Percentiles rank a stretch among this genome's conserved stretches.
These are phyloP conservation scores for Choristoneura rosaceana DNA, from an alignment of 2,888 invertebrate genomes.

Conservation along the genomic window DNA sequence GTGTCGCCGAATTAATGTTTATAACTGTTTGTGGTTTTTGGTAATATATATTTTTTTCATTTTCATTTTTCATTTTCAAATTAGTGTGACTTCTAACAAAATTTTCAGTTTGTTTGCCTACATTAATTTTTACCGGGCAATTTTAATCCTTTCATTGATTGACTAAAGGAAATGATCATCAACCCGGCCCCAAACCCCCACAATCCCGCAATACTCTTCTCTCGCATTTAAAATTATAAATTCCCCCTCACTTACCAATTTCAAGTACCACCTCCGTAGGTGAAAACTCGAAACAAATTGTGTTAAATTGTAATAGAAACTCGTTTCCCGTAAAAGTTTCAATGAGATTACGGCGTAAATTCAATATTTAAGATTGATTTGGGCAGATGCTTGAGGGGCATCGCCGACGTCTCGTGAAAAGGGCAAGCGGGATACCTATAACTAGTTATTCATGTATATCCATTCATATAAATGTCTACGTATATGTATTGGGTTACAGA, in stretches of 20 bases:
- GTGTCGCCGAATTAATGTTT: no score
- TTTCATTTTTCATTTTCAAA: no score
- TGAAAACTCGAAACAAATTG: slow-evolving; percentile 83
- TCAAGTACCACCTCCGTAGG: slow-evolving; percentile 70
- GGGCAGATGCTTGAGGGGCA: slow-evolving; percentile 78
- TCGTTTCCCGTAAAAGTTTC: slow-evolving; percentile 82
- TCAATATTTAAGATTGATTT: slow-evolving; percentile 86
- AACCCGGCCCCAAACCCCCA: neutral
- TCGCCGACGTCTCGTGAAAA: slow-evolving; percentile 58
- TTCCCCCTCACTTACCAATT: slow-evolving; percentile 64
- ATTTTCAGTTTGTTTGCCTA: no score
- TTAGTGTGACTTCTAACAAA: no score
- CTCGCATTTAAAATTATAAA: slow-evolving; percentile 71
- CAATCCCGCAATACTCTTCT: slow-evolving; percentile 12
- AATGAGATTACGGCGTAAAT: slow-evolving; percentile 82
- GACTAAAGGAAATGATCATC: slow-evolving; percentile 1
- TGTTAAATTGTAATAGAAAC: slow-evolving; percentile 84
- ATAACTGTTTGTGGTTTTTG: no score
- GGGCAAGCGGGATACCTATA: slow-evolving; percentile 47
- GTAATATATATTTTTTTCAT: no score
- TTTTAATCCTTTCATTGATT: slow-evolving; percentile 2
- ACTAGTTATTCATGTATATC: slow-evolving; percentile 10
- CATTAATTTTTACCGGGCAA: neutral
- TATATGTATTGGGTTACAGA: neutral
- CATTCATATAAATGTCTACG: neutral